These are phyloP conservation scores for Myotis pilosus DNA, from an alignment of 2,797 vertebrate genomes.

Conservation along the genomic window DNA sequence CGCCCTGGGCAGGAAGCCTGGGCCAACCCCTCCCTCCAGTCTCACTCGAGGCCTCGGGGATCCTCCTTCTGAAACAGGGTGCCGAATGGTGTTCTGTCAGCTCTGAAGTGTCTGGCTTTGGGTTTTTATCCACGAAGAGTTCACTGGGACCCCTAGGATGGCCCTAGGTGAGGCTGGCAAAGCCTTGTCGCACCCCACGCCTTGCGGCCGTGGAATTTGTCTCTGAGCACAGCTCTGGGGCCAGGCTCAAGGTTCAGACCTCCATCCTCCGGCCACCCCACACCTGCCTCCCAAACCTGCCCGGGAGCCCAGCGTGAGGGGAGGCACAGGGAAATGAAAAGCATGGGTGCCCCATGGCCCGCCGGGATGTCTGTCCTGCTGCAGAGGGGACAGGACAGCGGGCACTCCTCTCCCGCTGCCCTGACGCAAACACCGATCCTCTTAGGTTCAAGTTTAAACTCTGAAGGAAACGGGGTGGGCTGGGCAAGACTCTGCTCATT, in stretches of 20 bases:
- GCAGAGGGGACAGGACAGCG: background rate
- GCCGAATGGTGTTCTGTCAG: background rate
- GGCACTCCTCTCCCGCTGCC: background rate
- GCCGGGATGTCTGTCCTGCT: accelerated
- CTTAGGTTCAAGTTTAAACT: background rate
- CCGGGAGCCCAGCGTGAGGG: accelerated
- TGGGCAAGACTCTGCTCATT: background rate
- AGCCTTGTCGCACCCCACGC: background rate
- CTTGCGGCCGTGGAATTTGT: background rate
- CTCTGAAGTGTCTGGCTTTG: background rate
- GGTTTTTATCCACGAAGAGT: background rate
- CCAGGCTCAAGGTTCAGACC: background rate
- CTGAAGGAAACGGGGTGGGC: background rate
- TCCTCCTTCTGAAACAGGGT: background rate
- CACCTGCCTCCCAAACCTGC: too few relatives aligned
- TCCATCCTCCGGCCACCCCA: background rate
- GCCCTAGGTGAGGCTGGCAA: background rate
- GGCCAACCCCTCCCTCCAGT: background rate
- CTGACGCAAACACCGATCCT: accelerated
- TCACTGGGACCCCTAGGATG: background rate
- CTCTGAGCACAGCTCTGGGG: background rate
- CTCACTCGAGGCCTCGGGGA: accelerated
- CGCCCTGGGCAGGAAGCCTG: background rate
- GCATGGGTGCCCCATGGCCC: accelerated
- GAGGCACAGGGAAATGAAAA: background rate